Percentiles rank a stretch among this genome's conserved stretches.
phyloP scores from a whole-genome alignment of 2,888 invertebrate genomes.

The Agapostemon virescens region DNA sequence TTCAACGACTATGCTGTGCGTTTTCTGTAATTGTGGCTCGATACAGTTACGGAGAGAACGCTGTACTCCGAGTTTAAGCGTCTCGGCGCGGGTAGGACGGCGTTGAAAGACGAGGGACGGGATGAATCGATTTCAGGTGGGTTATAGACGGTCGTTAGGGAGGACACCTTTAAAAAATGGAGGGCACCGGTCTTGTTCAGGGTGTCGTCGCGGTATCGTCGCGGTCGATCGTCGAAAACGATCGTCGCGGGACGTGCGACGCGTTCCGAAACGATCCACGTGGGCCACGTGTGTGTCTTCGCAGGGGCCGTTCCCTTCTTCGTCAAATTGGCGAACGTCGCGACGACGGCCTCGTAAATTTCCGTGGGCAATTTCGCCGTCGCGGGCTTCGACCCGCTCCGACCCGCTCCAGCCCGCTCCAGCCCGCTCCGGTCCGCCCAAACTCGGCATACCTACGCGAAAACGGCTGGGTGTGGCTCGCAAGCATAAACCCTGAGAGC shows the following conservation, averaged over 20 bases:
- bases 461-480: constrained; percentile 37
- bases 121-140: not conserved
- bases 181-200: constrained; percentile 15
- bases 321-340: constrained; percentile 62
- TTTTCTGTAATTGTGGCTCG: too few species aligned
- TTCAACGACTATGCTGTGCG: too few species aligned
- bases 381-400: not conserved
- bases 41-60: too few species aligned
- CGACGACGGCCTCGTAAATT: constrained; percentile 56
- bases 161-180: constrained; percentile 16
- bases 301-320: constrained; percentile 48
- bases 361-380: constrained; percentile 44
- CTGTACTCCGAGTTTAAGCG: too few species aligned
- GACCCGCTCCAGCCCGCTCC: not conserved
- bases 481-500: constrained; percentile 23
- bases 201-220: constrained; percentile 30
- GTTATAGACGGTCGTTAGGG: not conserved
- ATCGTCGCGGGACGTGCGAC: constrained; percentile 60
- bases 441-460: constrained; percentile 3
- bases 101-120: not conserved
- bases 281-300: constrained; percentile 38
- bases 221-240: constrained; percentile 54
- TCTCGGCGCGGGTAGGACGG: not conserved
- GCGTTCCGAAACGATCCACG: constrained; percentile 49
- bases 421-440: not conserved